Evolutionary conservation across 2,888 invertebrate genomes (phyloP), one percentile per base, ranked within the genome.

Genomic region (Orthosia cruda): DNA sequence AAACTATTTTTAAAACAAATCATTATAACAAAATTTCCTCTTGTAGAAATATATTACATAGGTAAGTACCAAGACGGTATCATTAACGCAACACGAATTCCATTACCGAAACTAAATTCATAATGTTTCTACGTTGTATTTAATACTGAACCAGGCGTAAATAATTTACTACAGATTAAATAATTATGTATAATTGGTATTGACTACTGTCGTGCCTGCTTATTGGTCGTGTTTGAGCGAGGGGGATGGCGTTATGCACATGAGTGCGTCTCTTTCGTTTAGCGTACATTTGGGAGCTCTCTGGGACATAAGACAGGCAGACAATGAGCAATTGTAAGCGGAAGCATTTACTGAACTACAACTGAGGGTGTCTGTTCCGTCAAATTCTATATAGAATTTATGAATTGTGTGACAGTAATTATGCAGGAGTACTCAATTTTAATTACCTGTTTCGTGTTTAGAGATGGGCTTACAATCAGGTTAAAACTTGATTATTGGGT

Each of bases 251-350:
- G 52, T 68, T 71, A 67, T 75, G 74, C 80, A 82, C 79, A 79
- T 82, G 76, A 71, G 75, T 75, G 62, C 67, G 70, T 88, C 88
- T 77, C 87, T 81, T 77, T 88, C 83, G 59, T 73, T 77, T 80
- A 58, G 47, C 45, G 73, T 61, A 78, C 72, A 83, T 83, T 85
- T 65, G 71, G 76, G 71, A 74, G 69, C 65, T 76, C 71, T 82
- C 71, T 76, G 81, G 67, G 80, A 83, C 75, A 81, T 78, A 80
- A 88, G 84, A 79, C 73, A 77, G 58, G 71, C 54, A 84, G 84
- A 86, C 89, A 86, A 88, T 87, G 86, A 83, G 87, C 85, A 87
- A 90, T 89, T 87, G 86, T 86, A 73, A 85, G 65, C 89, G 89
- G 90, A 91, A 88, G 67, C 75, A 75, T 87, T 89, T 87, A 87